Conservation (phyloP, 1,140 invertebrate species). For the Micrasema minimum region DNA sequence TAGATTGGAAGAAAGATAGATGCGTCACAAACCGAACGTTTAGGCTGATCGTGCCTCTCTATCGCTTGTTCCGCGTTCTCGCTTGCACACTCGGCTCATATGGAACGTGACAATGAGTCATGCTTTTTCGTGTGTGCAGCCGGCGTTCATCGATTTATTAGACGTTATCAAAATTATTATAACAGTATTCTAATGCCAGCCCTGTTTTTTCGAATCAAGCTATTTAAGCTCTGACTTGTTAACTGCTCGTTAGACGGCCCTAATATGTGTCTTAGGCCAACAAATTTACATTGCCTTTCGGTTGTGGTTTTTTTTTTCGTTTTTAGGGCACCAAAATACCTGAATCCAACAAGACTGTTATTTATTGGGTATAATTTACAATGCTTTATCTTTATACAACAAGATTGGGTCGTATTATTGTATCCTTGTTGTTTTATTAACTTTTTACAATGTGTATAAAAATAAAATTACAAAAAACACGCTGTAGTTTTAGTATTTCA, state of each 20-base stretch:
- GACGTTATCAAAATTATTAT: no score
- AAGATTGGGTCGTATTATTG: slow-evolving; percentile 6
- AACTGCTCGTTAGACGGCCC: slow-evolving; percentile 45
- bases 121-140: no score
- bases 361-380: slow-evolving; percentile 41
- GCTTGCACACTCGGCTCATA: no score
- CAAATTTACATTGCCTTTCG: slow-evolving; percentile 48
- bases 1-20: no score
- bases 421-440: background rate
- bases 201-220: slow-evolving; percentile 9
- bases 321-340: slow-evolving; percentile 14
- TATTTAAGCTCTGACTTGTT: slow-evolving; percentile 37
- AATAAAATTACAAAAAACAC: background rate
- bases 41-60: no score
- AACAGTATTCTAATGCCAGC: background rate
- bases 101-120: no score
- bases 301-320: slow-evolving; percentile 19
- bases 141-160: no score
- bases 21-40: no score
- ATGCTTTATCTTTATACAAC: background rate
- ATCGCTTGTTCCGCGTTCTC: no score
- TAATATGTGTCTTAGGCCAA: slow-evolving; percentile 45
- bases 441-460: slow-evolving; percentile 9
- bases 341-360: slow-evolving; percentile 36
- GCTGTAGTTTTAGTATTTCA: background rate